Evolutionary conservation across 2,113 vertebrate genomes (phyloP).

Genomic region (Strigops habroptila): DNA sequence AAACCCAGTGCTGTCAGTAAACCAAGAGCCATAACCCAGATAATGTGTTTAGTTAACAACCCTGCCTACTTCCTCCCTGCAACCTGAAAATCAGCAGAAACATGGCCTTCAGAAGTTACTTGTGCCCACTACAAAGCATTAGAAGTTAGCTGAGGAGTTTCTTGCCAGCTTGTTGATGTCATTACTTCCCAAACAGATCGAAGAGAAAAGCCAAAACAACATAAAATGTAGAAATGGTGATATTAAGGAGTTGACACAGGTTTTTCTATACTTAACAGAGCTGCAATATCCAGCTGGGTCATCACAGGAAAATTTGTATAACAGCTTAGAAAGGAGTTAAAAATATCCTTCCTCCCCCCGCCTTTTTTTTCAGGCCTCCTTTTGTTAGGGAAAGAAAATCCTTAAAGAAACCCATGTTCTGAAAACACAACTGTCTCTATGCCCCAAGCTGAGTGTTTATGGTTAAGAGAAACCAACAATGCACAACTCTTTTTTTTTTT

Average conservation of each 20-base stretch:
- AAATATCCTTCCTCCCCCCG: neutral
- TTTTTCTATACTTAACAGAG: neutral
- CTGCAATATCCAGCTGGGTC: neutral
- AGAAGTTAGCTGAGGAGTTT: neutral
- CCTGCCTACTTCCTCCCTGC: conserved; percentile 20
- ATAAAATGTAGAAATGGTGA: neutral
- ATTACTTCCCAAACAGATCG: neutral
- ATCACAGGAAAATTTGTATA: neutral
- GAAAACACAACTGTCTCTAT: neutral
- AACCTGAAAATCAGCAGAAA: neutral
- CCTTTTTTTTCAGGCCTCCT: neutral
- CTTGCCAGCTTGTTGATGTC: neutral
- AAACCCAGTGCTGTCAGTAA: neutral
- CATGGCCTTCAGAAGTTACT: neutral
- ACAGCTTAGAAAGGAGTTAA: neutral
- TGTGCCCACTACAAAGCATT: neutral
- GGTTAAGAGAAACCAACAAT: neutral
- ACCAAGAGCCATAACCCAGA: conserved; percentile 21
- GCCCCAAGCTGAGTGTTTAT: neutral
- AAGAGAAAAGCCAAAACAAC: neutral
- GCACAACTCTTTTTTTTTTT: neutral
- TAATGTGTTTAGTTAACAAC: conserved; percentile 32
- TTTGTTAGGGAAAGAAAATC: neutral
- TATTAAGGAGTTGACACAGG: neutral
- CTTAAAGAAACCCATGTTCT: neutral